phyloP scores from a whole-genome alignment of 2,888 invertebrate genomes.

The Drosophila atripex region DNA sequence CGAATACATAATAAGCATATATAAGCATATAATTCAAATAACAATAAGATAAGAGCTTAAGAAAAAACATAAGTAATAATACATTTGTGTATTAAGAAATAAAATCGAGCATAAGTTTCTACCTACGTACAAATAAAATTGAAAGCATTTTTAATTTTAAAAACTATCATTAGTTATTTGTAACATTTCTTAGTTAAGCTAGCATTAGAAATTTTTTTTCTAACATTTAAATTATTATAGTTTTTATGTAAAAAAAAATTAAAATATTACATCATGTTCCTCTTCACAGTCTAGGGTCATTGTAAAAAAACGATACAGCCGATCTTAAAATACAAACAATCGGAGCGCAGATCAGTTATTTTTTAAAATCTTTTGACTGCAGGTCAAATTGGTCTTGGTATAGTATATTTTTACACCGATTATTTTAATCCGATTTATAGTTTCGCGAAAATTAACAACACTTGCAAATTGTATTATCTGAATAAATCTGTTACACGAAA shows the following conservation, averaged over 20 bases:
- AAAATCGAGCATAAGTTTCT: too few relatives aligned
- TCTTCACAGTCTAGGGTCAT: constrained; percentile 84
- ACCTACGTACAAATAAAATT: too few relatives aligned
- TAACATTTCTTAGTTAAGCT: too few relatives aligned
- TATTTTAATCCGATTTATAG: background rate
- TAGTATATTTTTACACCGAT: background rate
- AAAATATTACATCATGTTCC: constrained; percentile 82
- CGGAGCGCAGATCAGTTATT: constrained; percentile 17
- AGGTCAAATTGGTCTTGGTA: background rate
- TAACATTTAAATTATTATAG: constrained; percentile 3
- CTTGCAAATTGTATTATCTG: background rate
- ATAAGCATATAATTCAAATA: too few relatives aligned
- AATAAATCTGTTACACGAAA: background rate
- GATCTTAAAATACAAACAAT: constrained; percentile 49
- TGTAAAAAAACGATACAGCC: constrained; percentile 39
- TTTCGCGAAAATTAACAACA: constrained; percentile 8
- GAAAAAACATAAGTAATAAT: too few relatives aligned
- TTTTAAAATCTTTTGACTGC: constrained; percentile 5
- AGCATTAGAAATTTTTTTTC: background rate
- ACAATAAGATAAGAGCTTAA: too few relatives aligned
- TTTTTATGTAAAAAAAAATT: constrained; percentile 34
- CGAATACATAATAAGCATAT: too few relatives aligned
- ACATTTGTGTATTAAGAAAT: too few relatives aligned
- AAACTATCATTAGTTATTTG: too few relatives aligned
- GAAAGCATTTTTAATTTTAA: too few relatives aligned